Percentiles rank a stretch among this genome's conserved stretches.
Conservation (phyloP, 2,113 vertebrate species). For the Eurystomus gularis region DNA sequence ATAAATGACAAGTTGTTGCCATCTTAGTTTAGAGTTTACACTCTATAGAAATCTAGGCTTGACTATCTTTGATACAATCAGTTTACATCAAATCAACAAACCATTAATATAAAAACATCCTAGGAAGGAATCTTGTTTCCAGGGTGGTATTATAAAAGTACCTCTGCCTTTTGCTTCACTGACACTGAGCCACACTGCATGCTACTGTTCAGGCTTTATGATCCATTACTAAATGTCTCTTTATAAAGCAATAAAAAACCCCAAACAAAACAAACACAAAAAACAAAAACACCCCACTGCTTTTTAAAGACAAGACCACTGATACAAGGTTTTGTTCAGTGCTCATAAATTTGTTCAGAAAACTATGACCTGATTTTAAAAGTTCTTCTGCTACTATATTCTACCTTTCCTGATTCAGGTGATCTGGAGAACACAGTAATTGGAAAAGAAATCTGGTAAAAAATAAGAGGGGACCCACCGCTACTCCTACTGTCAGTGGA, state of each 20-base stretch:
- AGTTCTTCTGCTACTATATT: not conserved
- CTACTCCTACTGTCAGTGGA: not conserved
- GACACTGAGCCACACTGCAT: not conserved
- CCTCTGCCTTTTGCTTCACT: not conserved
- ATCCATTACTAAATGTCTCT: not conserved
- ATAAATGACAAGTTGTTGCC: not conserved
- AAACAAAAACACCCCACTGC: not conserved
- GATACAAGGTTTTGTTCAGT: not conserved
- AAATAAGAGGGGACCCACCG: not conserved
- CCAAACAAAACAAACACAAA: not conserved
- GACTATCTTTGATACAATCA: not conserved
- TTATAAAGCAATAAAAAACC: not conserved
- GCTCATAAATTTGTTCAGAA: not conserved
- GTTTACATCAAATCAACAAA: not conserved
- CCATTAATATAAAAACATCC: not conserved
- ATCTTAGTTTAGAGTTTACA: not conserved
- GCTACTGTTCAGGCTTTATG: not conserved
- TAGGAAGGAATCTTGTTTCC: not conserved
- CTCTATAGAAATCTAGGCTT: not conserved
- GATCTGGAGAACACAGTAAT: slow-evolving; percentile 5
- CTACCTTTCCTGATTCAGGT: slow-evolving; percentile 9
- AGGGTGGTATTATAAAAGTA: not conserved
- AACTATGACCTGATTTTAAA: not conserved
- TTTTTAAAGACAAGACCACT: not conserved
- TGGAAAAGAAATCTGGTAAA: not conserved